phyloP scores from a whole-genome alignment of 2,797 vertebrate species.

The Melanotaenia nigrans region DNA sequence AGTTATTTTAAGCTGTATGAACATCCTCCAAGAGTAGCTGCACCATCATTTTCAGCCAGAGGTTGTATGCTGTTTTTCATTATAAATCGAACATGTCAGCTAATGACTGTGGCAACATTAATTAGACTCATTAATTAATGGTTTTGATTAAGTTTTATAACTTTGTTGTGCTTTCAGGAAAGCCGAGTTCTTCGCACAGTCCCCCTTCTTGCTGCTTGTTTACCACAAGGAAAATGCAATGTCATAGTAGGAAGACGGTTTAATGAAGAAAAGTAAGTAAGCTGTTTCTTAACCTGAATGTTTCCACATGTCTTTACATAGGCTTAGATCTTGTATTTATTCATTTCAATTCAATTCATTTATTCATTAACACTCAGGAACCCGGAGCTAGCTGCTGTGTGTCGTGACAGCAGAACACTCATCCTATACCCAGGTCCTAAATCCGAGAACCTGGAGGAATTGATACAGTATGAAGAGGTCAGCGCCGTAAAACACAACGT shows the following conservation, averaged over 20 bases:
- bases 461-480: constrained; percentile 71
- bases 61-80: not conserved
- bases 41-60: no score
- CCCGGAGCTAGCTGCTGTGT: constrained; percentile 90
- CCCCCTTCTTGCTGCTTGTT: constrained; percentile 92
- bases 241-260: constrained; percentile 93
- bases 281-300: not conserved
- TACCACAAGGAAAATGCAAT: constrained; percentile 91
- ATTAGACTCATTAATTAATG: not conserved
- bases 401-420: constrained; percentile 87
- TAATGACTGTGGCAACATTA: not conserved
- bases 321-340: not conserved
- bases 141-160: not conserved
- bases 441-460: constrained; percentile 91
- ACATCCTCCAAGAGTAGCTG: no score
- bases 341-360: no score
- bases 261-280: constrained; percentile 90
- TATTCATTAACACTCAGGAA: constrained; percentile 87
- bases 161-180: constrained; percentile 80
- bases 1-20: no score
- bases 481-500: constrained; percentile 81
- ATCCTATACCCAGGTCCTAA: constrained; percentile 94
- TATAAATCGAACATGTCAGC: not conserved
- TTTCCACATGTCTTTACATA: not conserved
- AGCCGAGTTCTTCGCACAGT: constrained; percentile 94